Evolutionary conservation across 2,797 vertebrate genomes (phyloP), one percentile per base, ranked within the genome.

Genomic region (Macropodus opercularis): DNA sequence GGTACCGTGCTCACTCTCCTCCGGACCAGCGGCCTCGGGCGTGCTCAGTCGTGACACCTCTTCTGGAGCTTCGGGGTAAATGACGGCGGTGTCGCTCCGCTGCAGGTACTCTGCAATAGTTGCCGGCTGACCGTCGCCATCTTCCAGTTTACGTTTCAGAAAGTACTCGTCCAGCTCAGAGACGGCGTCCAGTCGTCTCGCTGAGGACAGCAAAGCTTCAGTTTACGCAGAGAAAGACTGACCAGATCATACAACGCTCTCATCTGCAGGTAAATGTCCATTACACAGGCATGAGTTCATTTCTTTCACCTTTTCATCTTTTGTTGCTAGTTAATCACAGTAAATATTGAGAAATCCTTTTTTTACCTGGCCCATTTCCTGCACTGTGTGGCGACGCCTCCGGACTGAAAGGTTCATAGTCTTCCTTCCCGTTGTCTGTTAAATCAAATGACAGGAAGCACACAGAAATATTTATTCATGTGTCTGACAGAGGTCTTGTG

Each of bases 41-140:
- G 96, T 98, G 70, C 95, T 93, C 87, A 95, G 93, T 56, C 94
- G 92, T 51, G 92, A 94, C 77, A 95, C 89, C 75, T 98, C 96
- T 87, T 98, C 96, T 0, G 97, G 96, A 84, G 96, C 97, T 94
- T 98, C 96, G 61, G 96, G 97, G 92, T 99, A 98, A 90, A 98
- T 98, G 68, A 99, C 93, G 87, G 96, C 95, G 0, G 96, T 99
- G 92, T 97, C 94, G 13, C 94, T 95, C 69, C 96, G 94, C 79
- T 95, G 94, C 81, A 99, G 93, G 90, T 96, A 99, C 85, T 97
- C 95, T 0, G 94, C 95, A 24, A 98, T 96, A 87, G 94, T 94
- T 52, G 92, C 94, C 15, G 92, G 89, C 3, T 96, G 94, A 81
- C 93, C 87, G 5, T 94, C 93, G 15, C 87, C 86, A 27, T 96